Conservation (phyloP, 2,797 vertebrate genomes). For the Takifugu ocellatus region DNA sequence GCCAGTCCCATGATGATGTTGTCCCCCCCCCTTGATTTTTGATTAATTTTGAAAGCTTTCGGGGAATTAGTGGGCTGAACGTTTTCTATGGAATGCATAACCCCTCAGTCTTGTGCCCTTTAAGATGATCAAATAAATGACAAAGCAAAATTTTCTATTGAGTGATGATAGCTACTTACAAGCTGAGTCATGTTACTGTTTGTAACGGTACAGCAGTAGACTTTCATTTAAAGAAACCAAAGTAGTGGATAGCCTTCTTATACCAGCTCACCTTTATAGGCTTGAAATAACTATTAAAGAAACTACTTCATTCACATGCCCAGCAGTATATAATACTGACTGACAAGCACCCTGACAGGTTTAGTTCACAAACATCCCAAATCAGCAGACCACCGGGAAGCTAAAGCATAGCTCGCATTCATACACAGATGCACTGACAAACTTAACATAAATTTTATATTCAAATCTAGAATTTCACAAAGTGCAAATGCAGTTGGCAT, state of each 20-base stretch:
- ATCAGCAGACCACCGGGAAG: conserved; percentile 29
- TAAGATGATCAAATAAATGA: conserved; percentile 55
- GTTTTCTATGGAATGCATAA: conserved; percentile 68
- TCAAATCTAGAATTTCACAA: too few species aligned
- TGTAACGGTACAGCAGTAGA: conserved; percentile 37
- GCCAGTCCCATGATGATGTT: conserved; percentile 67
- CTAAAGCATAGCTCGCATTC: background rate
- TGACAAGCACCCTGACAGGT: conserved; percentile 44
- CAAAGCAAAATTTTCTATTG: conserved; percentile 36
- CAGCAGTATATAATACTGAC: conserved; percentile 30
- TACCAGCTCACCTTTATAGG: conserved; percentile 50
- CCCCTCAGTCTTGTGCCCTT: conserved; percentile 43
- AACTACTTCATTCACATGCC: conserved; percentile 39
- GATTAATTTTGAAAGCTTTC: conserved; percentile 65
- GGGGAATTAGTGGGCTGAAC: conserved; percentile 54
- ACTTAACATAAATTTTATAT: too few species aligned
- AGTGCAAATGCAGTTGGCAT: too few species aligned
- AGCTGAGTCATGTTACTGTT: conserved; percentile 40
- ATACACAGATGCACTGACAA: too few species aligned
- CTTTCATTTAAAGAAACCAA: conserved; percentile 45
- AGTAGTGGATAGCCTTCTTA: conserved; percentile 50
- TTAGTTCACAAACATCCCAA: conserved; percentile 41
- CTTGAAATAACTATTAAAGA: conserved; percentile 40
- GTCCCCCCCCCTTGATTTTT: conserved; percentile 45
- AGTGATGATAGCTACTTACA: conserved; percentile 50